Conservation (phyloP, 1,140 invertebrate species). For the Himalopsyche phryganea region DNA sequence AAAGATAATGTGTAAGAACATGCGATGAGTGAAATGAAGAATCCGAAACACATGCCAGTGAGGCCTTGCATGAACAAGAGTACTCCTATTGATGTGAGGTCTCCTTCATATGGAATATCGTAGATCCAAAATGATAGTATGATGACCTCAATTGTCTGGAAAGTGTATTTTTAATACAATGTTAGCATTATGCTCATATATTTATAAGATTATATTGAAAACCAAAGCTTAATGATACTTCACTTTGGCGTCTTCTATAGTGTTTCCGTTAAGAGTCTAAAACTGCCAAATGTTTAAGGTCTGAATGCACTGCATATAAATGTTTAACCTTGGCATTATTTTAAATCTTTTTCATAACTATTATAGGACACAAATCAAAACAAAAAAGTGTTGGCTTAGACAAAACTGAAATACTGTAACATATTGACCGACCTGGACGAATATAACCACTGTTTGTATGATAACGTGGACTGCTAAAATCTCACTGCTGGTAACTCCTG, state of each 20-base stretch:
- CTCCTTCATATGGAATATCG: constrained; percentile 44
- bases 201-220: too few relatives aligned
- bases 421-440: constrained; percentile 63
- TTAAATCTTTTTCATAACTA: too few relatives aligned
- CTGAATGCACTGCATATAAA: too few relatives aligned
- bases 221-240: too few relatives aligned
- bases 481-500: constrained; percentile 58
- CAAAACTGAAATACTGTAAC: too few relatives aligned
- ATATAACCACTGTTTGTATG: constrained; percentile 69
- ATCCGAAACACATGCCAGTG: constrained; percentile 58
- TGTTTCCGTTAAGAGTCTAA: too few relatives aligned
- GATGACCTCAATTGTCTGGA: constrained; percentile 48
- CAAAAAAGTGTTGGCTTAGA: too few relatives aligned
- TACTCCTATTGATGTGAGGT: constrained; percentile 39
- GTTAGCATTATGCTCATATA: too few relatives aligned
- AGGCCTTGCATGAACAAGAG: constrained; percentile 51
- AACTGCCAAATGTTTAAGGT: too few relatives aligned
- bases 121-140: constrained; percentile 44
- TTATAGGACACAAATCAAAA: too few relatives aligned
- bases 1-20: constrained; percentile 75
- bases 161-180: constrained; percentile 9
- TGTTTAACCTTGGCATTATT: too few relatives aligned
- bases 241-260: too few relatives aligned
- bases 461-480: constrained; percentile 68
- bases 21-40: constrained; percentile 76